Base-by-base conservation (phyloP, 2,113 vertebrate genomes). In the Ceuthmochares aereus region DNA sequence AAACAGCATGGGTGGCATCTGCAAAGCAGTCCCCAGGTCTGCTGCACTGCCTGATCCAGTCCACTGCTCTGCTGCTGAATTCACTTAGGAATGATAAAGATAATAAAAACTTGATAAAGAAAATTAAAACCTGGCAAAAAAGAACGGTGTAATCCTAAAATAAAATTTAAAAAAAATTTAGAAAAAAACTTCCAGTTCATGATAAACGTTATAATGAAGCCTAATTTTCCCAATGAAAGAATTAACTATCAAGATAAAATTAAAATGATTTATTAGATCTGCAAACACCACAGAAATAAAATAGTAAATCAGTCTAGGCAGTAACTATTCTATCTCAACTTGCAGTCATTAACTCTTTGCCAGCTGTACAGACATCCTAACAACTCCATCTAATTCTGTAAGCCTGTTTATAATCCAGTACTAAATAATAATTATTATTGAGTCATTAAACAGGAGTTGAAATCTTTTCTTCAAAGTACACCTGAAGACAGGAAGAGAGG, bases 371-470 rank as follows among this genome's bases (percentile, higher is more conserved):
- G 95, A 94, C 75, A 84, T 93, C 82, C 94, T 98, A 95, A 87
- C 94, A 96, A 94, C 96, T 96, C 91, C 56, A 14, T 97, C 98
- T 98, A 98, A 98, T 98, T 98, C 98, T 98, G 98, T 97, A 98
- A 96, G 77, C 95, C 95, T 95, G 97, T 94, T 96, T 98, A 97
- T 98, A 98, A 97, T 87, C 96, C 95, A 96, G 75, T 78, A 90
- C 90, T 84, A 97, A 97, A 97, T 91, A 97, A 96, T 94, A 97
- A 96, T 95, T 96, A 91, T 93, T 96, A 93, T 21, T 95, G 94
- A 97, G 94, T 97, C 64, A 95, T 98, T 98, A 98, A 98, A 98
- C 91, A 97, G 98, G 97, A 98, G 98, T 95, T 97, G 98, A 98
- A 98, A 98, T 93, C 88, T 91, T 94, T 89, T 59, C 90, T 98